Evolutionary conservation across 1,140 invertebrate species (phyloP), one percentile per base, ranked within the genome.

Genomic region (Drosophila obscura): DNA sequence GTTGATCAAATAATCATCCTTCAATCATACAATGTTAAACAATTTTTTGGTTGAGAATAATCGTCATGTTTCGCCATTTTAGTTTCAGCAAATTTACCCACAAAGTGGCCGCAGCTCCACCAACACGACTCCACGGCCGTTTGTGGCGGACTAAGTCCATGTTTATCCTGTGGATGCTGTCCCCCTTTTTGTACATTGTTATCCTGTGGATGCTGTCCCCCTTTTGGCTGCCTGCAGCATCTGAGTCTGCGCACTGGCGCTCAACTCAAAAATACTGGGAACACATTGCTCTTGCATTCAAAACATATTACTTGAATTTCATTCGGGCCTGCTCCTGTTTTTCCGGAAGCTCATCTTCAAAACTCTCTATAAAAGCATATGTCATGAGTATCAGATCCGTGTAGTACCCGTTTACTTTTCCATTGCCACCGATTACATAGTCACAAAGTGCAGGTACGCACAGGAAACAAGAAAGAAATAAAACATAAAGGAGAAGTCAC

Each of bases 141-240:
- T 52, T 69, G 67, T 71, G 52, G 65, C 69, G 67, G 67, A 72
- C 68, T 72, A n/a, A 72, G n/a, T 22, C 41, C 41, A 19, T 31
- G 11, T 13, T 26, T 26, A 24, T 45, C 26, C 24, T 82, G 80
- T 79, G 80, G 80, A 82, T 84, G 80, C 80, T 84, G 80, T 72
- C 69, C 80, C 77, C 71, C 45, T 56, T 79, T 58, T 15, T 7
- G n/a, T 22, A 8, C n/a, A 26, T 35, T 39, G 16, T 1, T 8
- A 41, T 53, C 51, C 51, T 19, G 51, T 53, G 51, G 51, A 53
- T 53, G 31, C 8, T 53, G 31, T 45, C 43, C 9, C 5, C 24
- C 43, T 15, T 44, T 26, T 13, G 19, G 8, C 31, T 24, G 15
- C 5, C 26, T 4, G 11, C 35, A 13, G 35, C 35, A 39, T 39